These are phyloP conservation scores for Parnassius mnemosyne DNA, from an alignment of 2,888 invertebrate genomes.

Conservation along the genomic window DNA sequence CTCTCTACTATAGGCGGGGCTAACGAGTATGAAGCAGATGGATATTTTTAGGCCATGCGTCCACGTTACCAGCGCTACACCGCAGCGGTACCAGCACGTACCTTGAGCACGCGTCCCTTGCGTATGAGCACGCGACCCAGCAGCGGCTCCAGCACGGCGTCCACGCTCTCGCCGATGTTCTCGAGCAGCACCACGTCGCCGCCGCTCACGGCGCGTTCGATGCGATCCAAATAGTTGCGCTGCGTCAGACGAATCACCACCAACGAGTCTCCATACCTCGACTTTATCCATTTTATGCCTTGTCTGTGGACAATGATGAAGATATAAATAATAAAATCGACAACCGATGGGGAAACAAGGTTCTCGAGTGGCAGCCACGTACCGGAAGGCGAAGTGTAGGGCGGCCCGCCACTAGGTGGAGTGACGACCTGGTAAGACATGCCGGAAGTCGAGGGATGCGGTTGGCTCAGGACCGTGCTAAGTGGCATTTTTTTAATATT, in stretches of 20 bases:
- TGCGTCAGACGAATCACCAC: constrained; percentile 89
- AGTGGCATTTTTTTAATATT: too few relatives aligned
- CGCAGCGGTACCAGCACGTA: constrained; percentile 28
- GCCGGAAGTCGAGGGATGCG: too few relatives aligned
- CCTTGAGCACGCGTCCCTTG: constrained; percentile 87
- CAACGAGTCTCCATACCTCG: constrained; percentile 87
- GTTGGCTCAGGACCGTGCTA: too few relatives aligned
- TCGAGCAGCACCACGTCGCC: constrained; percentile 91
- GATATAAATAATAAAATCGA: background rate
- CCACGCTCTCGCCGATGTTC: constrained; percentile 93
- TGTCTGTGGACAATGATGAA: constrained; percentile 70
- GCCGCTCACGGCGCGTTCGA: constrained; percentile 87
- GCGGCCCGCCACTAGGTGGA: too few relatives aligned
- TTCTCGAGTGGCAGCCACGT: too few relatives aligned
- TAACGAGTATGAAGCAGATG: too few relatives aligned
- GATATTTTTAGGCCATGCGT: too few relatives aligned
- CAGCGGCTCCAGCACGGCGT: constrained; percentile 94
- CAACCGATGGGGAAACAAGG: too few relatives aligned
- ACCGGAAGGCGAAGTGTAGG: too few relatives aligned
- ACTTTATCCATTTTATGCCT: constrained; percentile 97
- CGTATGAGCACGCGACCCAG: constrained; percentile 93
- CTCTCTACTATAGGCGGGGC: too few relatives aligned
- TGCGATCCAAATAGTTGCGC: constrained; percentile 90
- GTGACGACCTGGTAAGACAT: too few relatives aligned
- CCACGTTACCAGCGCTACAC: too few relatives aligned